phyloP scores from a whole-genome alignment of 2,797 vertebrate species.

The Choloepus didactylus region DNA sequence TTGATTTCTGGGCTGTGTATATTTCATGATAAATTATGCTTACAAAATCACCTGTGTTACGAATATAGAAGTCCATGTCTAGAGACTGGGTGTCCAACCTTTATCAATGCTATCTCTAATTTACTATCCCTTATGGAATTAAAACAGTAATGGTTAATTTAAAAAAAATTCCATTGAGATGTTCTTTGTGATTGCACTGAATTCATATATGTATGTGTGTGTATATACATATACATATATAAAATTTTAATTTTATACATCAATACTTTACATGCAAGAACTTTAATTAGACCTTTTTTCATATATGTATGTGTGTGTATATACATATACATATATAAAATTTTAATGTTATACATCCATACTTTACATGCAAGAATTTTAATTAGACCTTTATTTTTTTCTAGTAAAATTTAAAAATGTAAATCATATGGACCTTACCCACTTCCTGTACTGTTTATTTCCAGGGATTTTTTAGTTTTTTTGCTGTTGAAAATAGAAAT shows the following conservation, averaged over 20 bases:
- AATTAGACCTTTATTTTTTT: not conserved
- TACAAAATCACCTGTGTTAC: not conserved
- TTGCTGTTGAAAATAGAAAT: not conserved
- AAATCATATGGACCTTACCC: not conserved
- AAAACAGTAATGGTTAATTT: not conserved
- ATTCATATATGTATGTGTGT: not conserved
- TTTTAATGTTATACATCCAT: not conserved
- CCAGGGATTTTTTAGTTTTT: not conserved
- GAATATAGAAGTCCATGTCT: not conserved
- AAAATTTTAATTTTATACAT: not conserved
- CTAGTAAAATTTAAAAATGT: conserved; percentile 10
- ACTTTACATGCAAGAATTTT: not conserved
- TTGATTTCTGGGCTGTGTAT: not conserved
- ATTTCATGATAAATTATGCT: not conserved
- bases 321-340: not conserved
- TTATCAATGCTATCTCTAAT: not conserved
- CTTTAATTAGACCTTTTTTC: not conserved
- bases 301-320: not conserved
- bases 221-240: not conserved
- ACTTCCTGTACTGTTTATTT: not conserved
- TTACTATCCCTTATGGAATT: not conserved
- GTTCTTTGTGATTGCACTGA: not conserved
- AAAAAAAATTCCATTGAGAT: not conserved
- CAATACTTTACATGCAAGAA: not conserved
- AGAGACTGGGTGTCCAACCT: not conserved